Base-by-base conservation (phyloP, 2,797 vertebrate species). In the Malurus leucopterus region DNA sequence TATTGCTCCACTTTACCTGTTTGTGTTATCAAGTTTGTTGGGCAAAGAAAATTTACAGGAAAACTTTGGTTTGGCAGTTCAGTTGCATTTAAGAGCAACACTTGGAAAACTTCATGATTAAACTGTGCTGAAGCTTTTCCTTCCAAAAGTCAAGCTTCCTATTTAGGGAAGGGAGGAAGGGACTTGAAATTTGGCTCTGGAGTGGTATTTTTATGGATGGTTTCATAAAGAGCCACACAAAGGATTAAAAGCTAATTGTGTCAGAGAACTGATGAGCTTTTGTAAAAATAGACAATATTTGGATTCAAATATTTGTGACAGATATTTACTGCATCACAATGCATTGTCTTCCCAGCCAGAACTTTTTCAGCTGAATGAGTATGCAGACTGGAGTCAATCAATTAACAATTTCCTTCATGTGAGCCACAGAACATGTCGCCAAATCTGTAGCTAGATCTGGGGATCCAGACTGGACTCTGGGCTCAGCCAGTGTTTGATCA, bases 211-310 rank as follows among this genome's bases (percentile, higher is more conserved):
- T 91, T 76, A 89, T 61, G 67, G 84, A 51, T 50, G 6, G 36
- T 71, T 78, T 78, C 61, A 83, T 54, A 72, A 86, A 83, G 44
- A 88, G 11, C 24, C 20, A 69, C 43, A 88, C 55, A 88, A 88
- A 61, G 57, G 68, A 86, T 44, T 78, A 88, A 80, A 87, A 47
- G 30, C 44, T 78, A 78, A 79, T 82, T 44, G 1, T 87, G 81
- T 93, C 73, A 88, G 53, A 73, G 57, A 85, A 84, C 47, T 77
- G 61, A 81, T 91, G 59, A 92, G 72, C 62, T 91, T 93, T 90
- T 89, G 53, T 86, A 89, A 93, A 94, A 93, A 94, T 81, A 94
- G 76, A 91, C 69, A 87, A 74, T 87, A 85, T 92, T 93, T 92
- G 89, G 59, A 93, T 75, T 89, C 76, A 84, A 85, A 63, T 89